phyloP scores from a whole-genome alignment of 2,888 invertebrate species.

The Diaprepes abbreviatus region DNA sequence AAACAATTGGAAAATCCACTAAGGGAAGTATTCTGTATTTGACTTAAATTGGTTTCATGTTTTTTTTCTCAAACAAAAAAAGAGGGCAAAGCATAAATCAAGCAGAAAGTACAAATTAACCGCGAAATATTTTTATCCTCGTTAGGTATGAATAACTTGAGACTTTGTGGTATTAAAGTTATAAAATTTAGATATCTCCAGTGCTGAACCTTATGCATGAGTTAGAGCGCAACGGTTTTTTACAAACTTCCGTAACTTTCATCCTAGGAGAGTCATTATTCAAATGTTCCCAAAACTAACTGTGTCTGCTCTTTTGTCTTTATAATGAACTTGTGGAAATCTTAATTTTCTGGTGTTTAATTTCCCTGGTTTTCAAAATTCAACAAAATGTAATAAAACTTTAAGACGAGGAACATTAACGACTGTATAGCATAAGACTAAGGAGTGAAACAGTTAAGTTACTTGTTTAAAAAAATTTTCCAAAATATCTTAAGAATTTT shows the following conservation, averaged over 20 bases:
- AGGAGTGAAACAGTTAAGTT: too few species aligned
- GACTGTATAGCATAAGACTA: too few species aligned
- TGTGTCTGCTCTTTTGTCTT: slow-evolving; percentile 43
- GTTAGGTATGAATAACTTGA: slow-evolving; percentile 27
- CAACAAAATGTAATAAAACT: background rate
- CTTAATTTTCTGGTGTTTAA: slow-evolving; percentile 40
- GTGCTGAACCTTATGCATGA: slow-evolving; percentile 42
- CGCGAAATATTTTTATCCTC: slow-evolving; percentile 17
- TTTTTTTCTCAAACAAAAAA: too few species aligned
- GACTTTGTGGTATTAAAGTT: slow-evolving; percentile 26
- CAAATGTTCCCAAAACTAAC: slow-evolving; percentile 49
- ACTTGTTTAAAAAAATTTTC: too few species aligned
- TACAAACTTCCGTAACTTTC: slow-evolving; percentile 42
- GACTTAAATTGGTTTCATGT: too few species aligned
- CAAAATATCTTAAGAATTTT: too few species aligned
- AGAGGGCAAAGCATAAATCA: too few species aligned
- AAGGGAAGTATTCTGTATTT: too few species aligned
- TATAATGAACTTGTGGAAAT: slow-evolving; percentile 48
- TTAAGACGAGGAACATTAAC: too few species aligned
- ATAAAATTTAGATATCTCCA: slow-evolving; percentile 43
- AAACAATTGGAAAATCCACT: too few species aligned
- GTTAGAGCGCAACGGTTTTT: slow-evolving; percentile 35
- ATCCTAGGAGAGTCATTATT: slow-evolving; percentile 44
- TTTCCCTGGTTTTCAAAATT: slow-evolving; percentile 14
- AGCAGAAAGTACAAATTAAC: slow-evolving; percentile 8